Base-by-base conservation (phyloP, 2,797 vertebrate species). In the Coranthus polyacanthus region DNA sequence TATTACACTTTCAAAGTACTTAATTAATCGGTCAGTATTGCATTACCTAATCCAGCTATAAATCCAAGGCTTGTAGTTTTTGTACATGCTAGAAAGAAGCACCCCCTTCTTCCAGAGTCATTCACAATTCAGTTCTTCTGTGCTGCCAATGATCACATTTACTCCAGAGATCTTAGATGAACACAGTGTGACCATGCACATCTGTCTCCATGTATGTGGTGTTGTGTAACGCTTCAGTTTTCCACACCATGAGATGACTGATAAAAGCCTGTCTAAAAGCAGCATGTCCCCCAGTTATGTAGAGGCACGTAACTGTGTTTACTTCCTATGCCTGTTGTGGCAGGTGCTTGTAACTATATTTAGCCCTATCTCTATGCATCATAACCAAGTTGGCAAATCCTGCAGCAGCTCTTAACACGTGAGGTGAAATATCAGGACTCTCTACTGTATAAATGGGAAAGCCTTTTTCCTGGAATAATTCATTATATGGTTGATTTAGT, bases 301-400 rank as follows among this genome's bases (percentile, higher is more conserved):
- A 77, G 69, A 66, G 63, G 47, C 72, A 67, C 36, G 20, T 56
- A 87, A 50, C 70, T 82, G 76, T 88, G 87, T 91, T 88, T 88
- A 91, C 82, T 83, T 82, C 75, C 81, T 78, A 69, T 79, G 83
- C 82, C 84, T 85, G 71, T 79, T 78, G 79, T 82, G 83, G 84
- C 87, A 89, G 88, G 87, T 88, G 84, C 79, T 77, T 38, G 47
- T n/a, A 24, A 62, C 88, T 94, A 94, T 92, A 92, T 94, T 92
- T 93, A 94, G 89, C 86, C 49, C 59, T 74, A 87, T 93, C 91
- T 92, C 89, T 85, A 90, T 89, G 92, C 82, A 51, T 94, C 91
- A 90, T 69, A 62, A 83, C 82, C 74, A 87, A 79, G 87, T 87
- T 90, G 92, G 89, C 90, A 91, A 86, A 92, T 81, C 75, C 73